A percentile compares a stretch with the other conserved stretches of the same genome.
These are phyloP conservation scores for Torymus texanus DNA, from an alignment of 2,888 invertebrate species.

Conservation along the genomic window DNA sequence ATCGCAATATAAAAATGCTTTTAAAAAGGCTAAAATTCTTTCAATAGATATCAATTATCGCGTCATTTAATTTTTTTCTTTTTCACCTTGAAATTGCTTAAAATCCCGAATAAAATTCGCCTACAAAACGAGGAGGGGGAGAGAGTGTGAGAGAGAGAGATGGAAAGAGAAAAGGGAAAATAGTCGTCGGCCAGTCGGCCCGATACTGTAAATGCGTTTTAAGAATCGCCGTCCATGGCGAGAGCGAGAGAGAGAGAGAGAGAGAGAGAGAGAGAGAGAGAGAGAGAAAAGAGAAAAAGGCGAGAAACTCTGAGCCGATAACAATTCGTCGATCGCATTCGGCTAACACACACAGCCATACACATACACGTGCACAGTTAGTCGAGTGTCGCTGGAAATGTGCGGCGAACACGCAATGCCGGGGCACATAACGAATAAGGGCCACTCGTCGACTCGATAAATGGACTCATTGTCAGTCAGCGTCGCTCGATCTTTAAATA, in stretches of 20 bases:
- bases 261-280: conserved; percentile 11
- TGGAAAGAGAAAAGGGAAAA: no score
- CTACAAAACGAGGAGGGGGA: no score
- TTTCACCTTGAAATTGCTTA: no score
- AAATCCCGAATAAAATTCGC: no score
- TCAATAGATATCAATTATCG: no score
- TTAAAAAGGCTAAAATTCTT: no score
- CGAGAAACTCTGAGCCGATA: conserved; percentile 27
- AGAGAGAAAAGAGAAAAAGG: not conserved
- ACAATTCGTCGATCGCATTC: conserved; percentile 31
- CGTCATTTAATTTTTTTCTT: no score
- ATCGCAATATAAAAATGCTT: no score
- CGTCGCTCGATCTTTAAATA: not conserved
- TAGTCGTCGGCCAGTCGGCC: not conserved
- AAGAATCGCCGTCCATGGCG: conserved; percentile 29
- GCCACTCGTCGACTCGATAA: not conserved
- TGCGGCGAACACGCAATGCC: conserved; percentile 32
- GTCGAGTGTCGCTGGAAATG: conserved; percentile 34
- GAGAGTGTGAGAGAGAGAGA: no score
- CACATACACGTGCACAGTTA: not conserved
- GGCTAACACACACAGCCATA: no score
- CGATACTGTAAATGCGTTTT: conserved; percentile 36
- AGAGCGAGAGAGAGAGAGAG: no score
- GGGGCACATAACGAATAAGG: conserved; percentile 18
- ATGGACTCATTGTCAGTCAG: not conserved